Conservation (phyloP, 2,113 vertebrate species). For the Catharus minimus region DNA sequence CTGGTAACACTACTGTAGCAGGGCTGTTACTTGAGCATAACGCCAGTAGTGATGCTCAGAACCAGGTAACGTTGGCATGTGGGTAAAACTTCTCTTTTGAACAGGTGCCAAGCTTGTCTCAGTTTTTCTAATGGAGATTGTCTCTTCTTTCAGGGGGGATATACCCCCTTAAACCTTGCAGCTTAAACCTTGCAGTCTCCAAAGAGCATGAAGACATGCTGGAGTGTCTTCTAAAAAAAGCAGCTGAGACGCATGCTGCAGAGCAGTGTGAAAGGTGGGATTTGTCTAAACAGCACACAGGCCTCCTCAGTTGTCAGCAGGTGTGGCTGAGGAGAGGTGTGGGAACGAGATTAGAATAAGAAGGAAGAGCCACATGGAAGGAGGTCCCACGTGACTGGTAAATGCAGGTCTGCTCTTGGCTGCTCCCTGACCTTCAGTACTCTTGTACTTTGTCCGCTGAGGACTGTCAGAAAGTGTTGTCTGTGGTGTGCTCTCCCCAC, state of each 20-base stretch:
- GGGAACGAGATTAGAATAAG: background rate
- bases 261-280: conserved; percentile 64
- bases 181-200: conserved; percentile 75
- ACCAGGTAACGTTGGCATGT: conserved; percentile 79
- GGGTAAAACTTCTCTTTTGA: background rate
- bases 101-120: background rate
- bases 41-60: conserved; percentile 79
- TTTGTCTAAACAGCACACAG: background rate
- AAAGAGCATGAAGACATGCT: conserved; percentile 76
- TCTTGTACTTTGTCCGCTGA: background rate
- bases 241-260: conserved; percentile 62
- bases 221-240: conserved; percentile 77
- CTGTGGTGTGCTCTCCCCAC: background rate
- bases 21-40: conserved; percentile 76
- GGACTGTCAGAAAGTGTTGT: background rate
- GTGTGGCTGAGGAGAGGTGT: background rate
- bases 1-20: conserved; percentile 64
- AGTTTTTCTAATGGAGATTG: background rate
- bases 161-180: conserved; percentile 78
- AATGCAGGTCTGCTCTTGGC: background rate
- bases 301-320: background rate
- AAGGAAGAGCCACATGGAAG: background rate
- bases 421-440: background rate
- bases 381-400: background rate
- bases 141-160: conserved; percentile 76